These are phyloP conservation scores for Polietes domitor DNA, from an alignment of 2,888 invertebrate genomes.

Conservation along the genomic window DNA sequence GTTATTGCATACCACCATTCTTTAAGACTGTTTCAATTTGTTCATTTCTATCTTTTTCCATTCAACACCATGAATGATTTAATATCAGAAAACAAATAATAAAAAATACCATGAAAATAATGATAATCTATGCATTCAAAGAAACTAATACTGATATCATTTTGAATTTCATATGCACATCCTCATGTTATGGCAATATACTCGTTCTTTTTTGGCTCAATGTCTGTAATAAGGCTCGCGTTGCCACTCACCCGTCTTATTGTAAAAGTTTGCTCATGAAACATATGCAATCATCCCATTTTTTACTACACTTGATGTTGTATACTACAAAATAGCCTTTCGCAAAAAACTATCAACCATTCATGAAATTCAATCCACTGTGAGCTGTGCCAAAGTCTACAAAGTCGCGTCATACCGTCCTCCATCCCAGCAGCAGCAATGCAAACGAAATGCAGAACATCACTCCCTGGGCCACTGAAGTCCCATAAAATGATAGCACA, in stretches of 20 bases:
- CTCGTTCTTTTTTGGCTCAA: not conserved
- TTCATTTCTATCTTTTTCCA: too few relatives aligned
- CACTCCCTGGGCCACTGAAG: not conserved
- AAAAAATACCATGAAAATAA: too few relatives aligned
- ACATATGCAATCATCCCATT: too few relatives aligned
- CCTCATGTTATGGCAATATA: not conserved
- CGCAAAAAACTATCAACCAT: not conserved
- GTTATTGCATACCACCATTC: too few relatives aligned
- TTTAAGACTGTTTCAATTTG: too few relatives aligned
- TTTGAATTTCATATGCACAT: conserved; percentile 1
- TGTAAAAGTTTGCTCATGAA: too few relatives aligned
- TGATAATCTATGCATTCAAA: too few relatives aligned
- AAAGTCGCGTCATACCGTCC: not conserved
- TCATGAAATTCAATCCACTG: conserved; percentile 1
- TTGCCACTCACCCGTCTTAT: too few relatives aligned
- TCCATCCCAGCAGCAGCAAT: not conserved
- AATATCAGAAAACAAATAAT: too few relatives aligned
- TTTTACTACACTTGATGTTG: too few relatives aligned
- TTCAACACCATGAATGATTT: too few relatives aligned
- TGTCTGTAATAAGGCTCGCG: not conserved
- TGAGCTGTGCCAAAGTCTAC: not conserved
- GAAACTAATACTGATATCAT: not conserved
- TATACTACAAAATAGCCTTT: too few relatives aligned
- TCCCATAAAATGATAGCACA: not conserved
- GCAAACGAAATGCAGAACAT: not conserved